phyloP scores from a whole-genome alignment of 1,140 invertebrate species.

The Drosophila eugracilis region DNA sequence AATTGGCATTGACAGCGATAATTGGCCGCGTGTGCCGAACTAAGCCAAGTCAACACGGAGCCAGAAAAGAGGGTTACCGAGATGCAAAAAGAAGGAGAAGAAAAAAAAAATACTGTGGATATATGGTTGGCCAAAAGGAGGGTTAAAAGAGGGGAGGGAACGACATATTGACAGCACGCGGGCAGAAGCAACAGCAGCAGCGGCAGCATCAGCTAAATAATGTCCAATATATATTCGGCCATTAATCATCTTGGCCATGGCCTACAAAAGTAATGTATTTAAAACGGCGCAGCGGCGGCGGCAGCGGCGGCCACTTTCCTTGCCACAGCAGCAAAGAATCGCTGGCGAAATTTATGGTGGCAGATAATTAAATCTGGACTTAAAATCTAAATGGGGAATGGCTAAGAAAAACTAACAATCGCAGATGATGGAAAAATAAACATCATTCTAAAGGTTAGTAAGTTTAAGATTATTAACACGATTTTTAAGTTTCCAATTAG shows the following conservation, averaged over 20 bases:
- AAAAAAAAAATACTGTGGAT: neutral
- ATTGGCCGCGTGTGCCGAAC: constrained; percentile 51
- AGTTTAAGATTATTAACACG: too few relatives aligned
- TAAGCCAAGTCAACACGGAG: constrained; percentile 19
- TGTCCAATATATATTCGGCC: constrained; percentile 39
- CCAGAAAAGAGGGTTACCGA: constrained; percentile 5
- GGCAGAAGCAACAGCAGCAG: constrained; percentile 29
- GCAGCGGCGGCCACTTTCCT: constrained; percentile 10
- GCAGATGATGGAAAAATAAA: too few relatives aligned
- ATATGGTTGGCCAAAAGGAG: neutral
- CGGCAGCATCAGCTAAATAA: constrained; percentile 26
- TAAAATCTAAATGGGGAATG: constrained; percentile 1
- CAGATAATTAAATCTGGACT: constrained; percentile 3
- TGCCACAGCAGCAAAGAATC: constrained; percentile 9
- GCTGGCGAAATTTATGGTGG: constrained; percentile 12
- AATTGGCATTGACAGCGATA: constrained; percentile 70
- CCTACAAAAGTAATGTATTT: constrained; percentile 47
- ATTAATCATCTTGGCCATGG: constrained; percentile 60
- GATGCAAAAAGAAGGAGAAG: neutral
- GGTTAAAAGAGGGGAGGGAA: neutral
- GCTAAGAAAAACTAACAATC: constrained; percentile 1
- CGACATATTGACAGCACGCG: constrained; percentile 46
- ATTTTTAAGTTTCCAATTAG: too few relatives aligned
- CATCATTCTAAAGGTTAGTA: too few relatives aligned
- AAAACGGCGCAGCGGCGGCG: constrained; percentile 3